A percentile compares a stretch with the other conserved stretches of the same genome.
Evolutionary conservation across 2,113 vertebrate species (phyloP).

Genomic region (Henicopernis longicauda): DNA sequence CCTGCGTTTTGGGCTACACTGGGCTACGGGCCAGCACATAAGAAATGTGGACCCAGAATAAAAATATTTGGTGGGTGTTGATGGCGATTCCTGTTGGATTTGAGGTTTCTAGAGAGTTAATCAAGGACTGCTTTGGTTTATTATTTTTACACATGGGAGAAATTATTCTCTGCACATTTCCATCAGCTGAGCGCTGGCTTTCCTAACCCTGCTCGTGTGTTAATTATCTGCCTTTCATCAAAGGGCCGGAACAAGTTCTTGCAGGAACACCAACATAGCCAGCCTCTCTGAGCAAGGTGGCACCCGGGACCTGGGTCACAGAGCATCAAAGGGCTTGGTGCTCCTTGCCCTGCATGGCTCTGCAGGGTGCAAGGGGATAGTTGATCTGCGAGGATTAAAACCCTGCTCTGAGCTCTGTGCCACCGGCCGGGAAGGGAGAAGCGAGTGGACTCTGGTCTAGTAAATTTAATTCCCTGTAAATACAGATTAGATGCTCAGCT

Average conservation of each 20-base stretch:
- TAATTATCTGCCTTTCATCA: neutral
- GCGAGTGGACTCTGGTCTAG: neutral
- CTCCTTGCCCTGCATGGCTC: neutral
- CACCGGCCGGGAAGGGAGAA: neutral
- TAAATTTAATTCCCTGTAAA: conserved; percentile 12
- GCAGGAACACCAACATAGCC: neutral
- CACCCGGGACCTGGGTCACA: neutral
- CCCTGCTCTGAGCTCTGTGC: neutral
- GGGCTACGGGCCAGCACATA: neutral
- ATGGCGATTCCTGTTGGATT: neutral
- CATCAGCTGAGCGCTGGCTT: neutral
- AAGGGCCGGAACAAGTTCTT: neutral
- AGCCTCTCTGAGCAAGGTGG: neutral
- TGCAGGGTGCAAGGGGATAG: neutral
- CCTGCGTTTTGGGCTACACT: neutral
- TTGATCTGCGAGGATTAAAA: neutral
- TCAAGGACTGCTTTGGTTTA: neutral
- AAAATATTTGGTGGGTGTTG: neutral
- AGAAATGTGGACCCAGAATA: neutral
- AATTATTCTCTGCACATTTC: neutral
- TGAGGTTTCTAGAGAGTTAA: neutral
- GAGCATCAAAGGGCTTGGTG: neutral
- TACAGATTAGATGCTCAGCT: conserved; percentile 14
- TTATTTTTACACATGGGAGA: neutral
- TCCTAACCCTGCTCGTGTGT: neutral